Base-by-base conservation (phyloP, 2,113 vertebrate species). In the Pheucticus melanocephalus region DNA sequence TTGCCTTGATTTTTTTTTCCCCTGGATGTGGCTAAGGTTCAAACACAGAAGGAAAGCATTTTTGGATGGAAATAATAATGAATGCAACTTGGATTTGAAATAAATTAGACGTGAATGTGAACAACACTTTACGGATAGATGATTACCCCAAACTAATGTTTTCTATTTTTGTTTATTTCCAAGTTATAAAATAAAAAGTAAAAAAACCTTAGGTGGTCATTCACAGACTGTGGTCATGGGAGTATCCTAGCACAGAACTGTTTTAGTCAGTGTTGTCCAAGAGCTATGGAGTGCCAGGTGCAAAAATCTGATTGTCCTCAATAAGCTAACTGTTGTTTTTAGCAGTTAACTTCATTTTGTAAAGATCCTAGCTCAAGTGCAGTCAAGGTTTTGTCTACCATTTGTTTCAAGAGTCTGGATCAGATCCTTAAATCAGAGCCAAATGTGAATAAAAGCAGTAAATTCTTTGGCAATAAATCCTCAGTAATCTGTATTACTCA, bases 381-480 rank as follows among this genome's bases (percentile, higher is more conserved):
- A 77, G 25, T 59, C 68, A 88, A 97, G 84, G 79, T 86, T 95
- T 91, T 93, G 35, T 51, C 75, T 88, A 37, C 51, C 59, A 54
- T 92, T 96, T 86, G 42, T 84, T 94, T 66, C 39, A 61, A 81
- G 44, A 59, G 17, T 66, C 82, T 95, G 75, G 54, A 77, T 86
- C 68, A 81, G 66, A 59, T 56, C 68, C 68, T 86, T 93, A 93
- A 96, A 95, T 92, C 82, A 95, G 47, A 93, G 66, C 75, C 85
- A 88, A 95, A 82, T 77, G 54, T 66, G 71, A 85, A 92, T 70
- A 94, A 94, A 95, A 72, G 45, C 84, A 66, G 75, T 92, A 91
- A 91, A 94, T 94, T 93, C 51, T 66, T 59, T 64, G 75, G 75
- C 90, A 91, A 65, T 96, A 95, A 94, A 95, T 94, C 20, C 65